Percentiles rank a stretch among this genome's conserved stretches.
Evolutionary conservation across 2,113 vertebrate genomes (phyloP).

Genomic region (Eonycteris spelaea): DNA sequence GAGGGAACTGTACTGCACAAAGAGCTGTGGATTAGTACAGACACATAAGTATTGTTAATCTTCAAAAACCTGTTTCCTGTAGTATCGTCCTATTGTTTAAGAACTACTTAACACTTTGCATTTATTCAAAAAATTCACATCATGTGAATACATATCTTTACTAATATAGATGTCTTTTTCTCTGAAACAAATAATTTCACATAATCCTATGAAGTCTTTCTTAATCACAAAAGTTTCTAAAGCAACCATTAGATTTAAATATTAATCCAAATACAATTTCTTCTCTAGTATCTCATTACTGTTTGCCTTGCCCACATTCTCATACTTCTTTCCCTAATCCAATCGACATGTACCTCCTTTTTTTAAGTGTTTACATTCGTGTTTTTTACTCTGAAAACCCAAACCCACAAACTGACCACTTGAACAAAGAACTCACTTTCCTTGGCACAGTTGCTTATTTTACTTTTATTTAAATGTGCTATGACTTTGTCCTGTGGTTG

Average conservation of each 20-base stretch:
- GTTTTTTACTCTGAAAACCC: not conserved
- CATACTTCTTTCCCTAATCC: not conserved
- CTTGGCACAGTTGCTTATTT: not conserved
- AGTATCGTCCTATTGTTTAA: not conserved
- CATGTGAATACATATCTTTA: not conserved
- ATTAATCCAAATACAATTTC: not conserved
- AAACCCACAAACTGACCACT: not conserved
- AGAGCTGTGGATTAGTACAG: not conserved
- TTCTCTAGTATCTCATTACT: not conserved
- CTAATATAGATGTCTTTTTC: not conserved
- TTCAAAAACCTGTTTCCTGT: not conserved
- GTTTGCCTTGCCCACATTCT: not conserved
- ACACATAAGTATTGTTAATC: not conserved
- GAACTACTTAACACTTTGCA: not conserved
- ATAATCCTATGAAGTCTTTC: not conserved
- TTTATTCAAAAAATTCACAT: not conserved
- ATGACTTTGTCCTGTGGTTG: not conserved
- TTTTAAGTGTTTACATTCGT: not conserved
- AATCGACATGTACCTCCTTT: not conserved
- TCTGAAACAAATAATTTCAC: not conserved
- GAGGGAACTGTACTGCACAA: not conserved
- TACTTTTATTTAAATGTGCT: not conserved
- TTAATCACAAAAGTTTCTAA: not conserved
- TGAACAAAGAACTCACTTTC: not conserved
- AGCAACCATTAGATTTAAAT: not conserved